Conservation (phyloP, 2,888 invertebrate species). For the Ligdia adustata region DNA sequence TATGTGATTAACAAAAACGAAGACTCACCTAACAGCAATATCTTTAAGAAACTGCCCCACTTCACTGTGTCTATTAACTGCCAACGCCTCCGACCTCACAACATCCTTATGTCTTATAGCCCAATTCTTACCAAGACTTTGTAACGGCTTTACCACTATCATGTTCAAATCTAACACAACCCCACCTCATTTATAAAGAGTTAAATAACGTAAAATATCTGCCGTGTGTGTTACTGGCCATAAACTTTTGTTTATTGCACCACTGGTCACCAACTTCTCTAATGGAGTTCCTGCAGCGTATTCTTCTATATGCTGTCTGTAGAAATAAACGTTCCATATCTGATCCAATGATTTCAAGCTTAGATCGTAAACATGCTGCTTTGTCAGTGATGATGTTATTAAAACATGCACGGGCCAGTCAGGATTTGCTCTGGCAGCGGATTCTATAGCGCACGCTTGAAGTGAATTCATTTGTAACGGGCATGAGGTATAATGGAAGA, state of each 20-base stretch:
- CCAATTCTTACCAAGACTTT: constrained; percentile 82
- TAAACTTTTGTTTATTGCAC: constrained; percentile 66
- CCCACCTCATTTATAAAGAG: constrained; percentile 90
- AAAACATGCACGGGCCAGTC: constrained; percentile 72
- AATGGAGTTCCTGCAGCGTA: constrained; percentile 82
- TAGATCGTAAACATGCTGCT: neutral
- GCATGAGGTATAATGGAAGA: constrained; percentile 80
- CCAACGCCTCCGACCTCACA: constrained; percentile 87
- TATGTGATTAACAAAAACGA: no score
- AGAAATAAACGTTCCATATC: neutral
- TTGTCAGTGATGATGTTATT: constrained; percentile 36
- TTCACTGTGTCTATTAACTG: constrained; percentile 66
- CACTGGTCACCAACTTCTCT: constrained; percentile 77
- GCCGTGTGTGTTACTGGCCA: constrained; percentile 86
- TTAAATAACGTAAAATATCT: constrained; percentile 86
- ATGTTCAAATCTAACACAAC: constrained; percentile 91
- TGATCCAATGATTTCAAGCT: neutral
- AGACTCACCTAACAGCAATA: constrained; percentile 41
- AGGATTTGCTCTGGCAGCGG: constrained; percentile 40
- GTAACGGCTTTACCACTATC: constrained; percentile 85
- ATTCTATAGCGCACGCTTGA: constrained; percentile 43
- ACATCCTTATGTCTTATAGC: constrained; percentile 84
- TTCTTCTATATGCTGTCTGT: constrained; percentile 75
- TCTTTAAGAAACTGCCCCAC: constrained; percentile 44
- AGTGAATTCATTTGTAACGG: constrained; percentile 62